Base-by-base conservation (phyloP, 37 sponge, comb jelly and placozoan genomes). In the Geodia barretti region DNA sequence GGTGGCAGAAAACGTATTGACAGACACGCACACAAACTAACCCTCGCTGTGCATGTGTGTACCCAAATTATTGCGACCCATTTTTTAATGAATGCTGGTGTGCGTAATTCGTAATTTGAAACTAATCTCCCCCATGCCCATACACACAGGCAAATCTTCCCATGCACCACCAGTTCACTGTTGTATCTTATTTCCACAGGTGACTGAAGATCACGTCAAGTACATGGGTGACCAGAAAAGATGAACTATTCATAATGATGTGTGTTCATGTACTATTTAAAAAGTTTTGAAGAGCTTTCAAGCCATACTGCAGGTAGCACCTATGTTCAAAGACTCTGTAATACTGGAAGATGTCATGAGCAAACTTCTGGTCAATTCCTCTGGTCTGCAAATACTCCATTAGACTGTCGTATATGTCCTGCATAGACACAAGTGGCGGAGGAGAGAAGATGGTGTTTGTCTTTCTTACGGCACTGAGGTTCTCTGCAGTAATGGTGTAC, bases 131-230 rank as follows among this genome's bases (percentile, higher is more conserved):
- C n/a, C n/a, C n/a, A n/a, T n/a, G n/a, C n/a, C n/a, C n/a, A n/a
- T n/a, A n/a, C n/a, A n/a, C n/a, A n/a, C n/a, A n/a, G n/a, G n/a
- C n/a, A n/a, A n/a, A n/a, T n/a, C n/a, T n/a, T n/a, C n/a, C n/a
- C n/a, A n/a, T n/a, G n/a, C n/a, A n/a, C n/a, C n/a, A n/a, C n/a
- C n/a, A n/a, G n/a, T n/a, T n/a, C n/a, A n/a, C n/a, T n/a, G n/a
- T n/a, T n/a, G n/a, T n/a, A n/a, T n/a, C n/a, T n/a, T n/a, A n/a
- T n/a, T n/a, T n/a, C n/a, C 28, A 0, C 76, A 92, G 92, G 80
- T 92, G 31, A 84, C 80, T 36, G 88, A 92, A 34, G 88, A 87
- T 65, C 80, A 34, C 33, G 84, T 87, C 61, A 65, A 76, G 35
- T 59, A 75, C 20, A 64, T 76, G 37, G 79, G 70, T 34, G 81